These are phyloP conservation scores for Trachelus stipa DNA, from an alignment of 2,888 invertebrate species.

Conservation along the genomic window DNA sequence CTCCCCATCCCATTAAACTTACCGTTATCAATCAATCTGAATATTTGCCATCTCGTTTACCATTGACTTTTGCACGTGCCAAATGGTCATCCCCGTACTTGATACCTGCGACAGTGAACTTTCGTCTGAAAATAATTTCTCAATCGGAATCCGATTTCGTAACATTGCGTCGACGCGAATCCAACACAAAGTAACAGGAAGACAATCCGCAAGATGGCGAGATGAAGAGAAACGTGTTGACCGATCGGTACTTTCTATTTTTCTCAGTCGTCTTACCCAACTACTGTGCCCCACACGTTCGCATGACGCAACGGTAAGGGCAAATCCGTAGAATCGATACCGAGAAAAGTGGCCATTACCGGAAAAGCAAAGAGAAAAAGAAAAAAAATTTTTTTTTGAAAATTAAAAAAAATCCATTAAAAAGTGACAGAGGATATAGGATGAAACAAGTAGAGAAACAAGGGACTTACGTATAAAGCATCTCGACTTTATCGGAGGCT, in stretches of 20 bases:
- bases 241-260: background rate
- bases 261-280: background rate
- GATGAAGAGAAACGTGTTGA: background rate
- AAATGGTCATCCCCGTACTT: background rate
- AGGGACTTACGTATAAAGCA: background rate
- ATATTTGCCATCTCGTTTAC: background rate
- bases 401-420: background rate
- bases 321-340: background rate
- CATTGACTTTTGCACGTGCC: background rate
- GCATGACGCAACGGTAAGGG: background rate
- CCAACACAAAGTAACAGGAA: background rate
- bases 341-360: background rate
- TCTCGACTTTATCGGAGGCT: background rate
- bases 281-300: background rate
- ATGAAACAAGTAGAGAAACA: background rate
- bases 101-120: background rate
- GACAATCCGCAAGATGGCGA: background rate
- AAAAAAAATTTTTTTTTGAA: too few relatives aligned
- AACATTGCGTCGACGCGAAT: background rate
- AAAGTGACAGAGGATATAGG: background rate
- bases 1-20: constrained; percentile 16
- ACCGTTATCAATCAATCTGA: background rate
- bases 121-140: background rate
- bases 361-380: background rate
- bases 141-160: background rate